Base-by-base conservation (phyloP, 1,140 invertebrate genomes). In the Temnothorax nylanderi region DNA sequence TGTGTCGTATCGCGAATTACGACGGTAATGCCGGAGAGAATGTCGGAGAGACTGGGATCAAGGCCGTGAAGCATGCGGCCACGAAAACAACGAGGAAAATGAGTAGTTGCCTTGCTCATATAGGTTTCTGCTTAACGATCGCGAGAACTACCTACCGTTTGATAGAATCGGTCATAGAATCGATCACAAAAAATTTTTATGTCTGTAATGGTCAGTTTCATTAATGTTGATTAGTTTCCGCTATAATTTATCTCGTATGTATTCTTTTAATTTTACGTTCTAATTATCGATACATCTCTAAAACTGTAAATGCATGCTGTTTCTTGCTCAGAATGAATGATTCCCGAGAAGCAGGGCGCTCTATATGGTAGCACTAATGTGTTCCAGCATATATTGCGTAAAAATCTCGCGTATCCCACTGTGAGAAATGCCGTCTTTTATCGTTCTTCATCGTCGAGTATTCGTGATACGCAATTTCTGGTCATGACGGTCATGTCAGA, bases 1-100 rank as follows among this genome's bases (percentile, higher is more conserved):
- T 84, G 80, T 84, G 69, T 84, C 80, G 80, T 84, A 84, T 84
- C 69, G 69, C 69, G 69, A 75, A 84, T 84, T 84, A 84, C 69
- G 80, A 84, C 80, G 69, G 69, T 75, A 84, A 75, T 74, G 67
- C 67, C 41, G 67, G 65, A 72, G 65, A 56, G 51, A 41, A 47
- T 37, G 54, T 34, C 67, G n/a, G 10, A 10, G 67, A 37, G 67
- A 18, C 77, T 41, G 51, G 11, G 67, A 75, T 84, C 69, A 75
- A 84, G 80, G 80, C 54, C 54, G 41, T 74, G 44, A 74, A 56
- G 37, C 67, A 13, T 44, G 64, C 37, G 41, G 77, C 44, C 34
- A 41, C 34, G 69, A 75, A 84, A 84, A 84, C 54, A 47, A 75
- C 54, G 69, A 49, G 80, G 80, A 74, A 84, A 62, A 84, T 74